These are phyloP conservation scores for Cerceris rybyensis DNA, from an alignment of 2,888 invertebrate species.

Conservation along the genomic window DNA sequence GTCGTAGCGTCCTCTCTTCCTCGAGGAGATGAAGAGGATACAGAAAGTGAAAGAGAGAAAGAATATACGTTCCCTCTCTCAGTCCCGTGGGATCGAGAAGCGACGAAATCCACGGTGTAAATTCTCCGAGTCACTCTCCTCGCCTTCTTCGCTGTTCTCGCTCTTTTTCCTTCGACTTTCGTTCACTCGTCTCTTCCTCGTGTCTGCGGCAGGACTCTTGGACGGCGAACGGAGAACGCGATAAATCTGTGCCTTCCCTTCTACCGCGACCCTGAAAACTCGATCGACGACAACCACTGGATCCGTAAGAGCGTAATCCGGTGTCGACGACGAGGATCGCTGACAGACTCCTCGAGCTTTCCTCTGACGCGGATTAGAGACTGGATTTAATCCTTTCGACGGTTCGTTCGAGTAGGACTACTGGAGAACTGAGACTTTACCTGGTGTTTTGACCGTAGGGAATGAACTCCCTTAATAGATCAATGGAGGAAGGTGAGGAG, in stretches of 20 bases:
- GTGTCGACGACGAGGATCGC: conserved; percentile 60
- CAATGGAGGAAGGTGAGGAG: too few species aligned
- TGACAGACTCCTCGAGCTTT: conserved; percentile 9
- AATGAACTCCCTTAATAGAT: too few species aligned
- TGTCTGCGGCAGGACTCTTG: conserved; percentile 17
- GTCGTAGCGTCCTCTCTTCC: conserved; percentile 67
- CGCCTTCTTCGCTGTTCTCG: conserved; percentile 35
- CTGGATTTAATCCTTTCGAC: background rate
- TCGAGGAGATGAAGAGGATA: conserved; percentile 67
- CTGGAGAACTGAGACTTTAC: background rate
- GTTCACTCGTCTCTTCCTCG: conserved; percentile 33
- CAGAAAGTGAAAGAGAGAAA: conserved; percentile 21
- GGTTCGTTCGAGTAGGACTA: background rate
- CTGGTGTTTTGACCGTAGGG: too few species aligned
- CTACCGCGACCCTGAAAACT: conserved; percentile 49
- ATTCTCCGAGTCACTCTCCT: conserved; percentile 74
- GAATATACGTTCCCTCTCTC: conserved; percentile 37
- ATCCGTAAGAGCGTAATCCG: conserved; percentile 60
- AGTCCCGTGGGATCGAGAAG: conserved; percentile 67
- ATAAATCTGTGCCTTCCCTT: conserved; percentile 14
- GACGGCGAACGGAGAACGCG: conserved; percentile 1
- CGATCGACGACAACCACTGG: conserved; percentile 55
- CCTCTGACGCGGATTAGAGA: conserved; percentile 8
- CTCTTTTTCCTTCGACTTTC: conserved; percentile 10
- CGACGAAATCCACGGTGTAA: conserved; percentile 75